These are phyloP conservation scores for Callyntrura guangdongensis DNA, from an alignment of 2,888 invertebrate species.

Conservation along the genomic window DNA sequence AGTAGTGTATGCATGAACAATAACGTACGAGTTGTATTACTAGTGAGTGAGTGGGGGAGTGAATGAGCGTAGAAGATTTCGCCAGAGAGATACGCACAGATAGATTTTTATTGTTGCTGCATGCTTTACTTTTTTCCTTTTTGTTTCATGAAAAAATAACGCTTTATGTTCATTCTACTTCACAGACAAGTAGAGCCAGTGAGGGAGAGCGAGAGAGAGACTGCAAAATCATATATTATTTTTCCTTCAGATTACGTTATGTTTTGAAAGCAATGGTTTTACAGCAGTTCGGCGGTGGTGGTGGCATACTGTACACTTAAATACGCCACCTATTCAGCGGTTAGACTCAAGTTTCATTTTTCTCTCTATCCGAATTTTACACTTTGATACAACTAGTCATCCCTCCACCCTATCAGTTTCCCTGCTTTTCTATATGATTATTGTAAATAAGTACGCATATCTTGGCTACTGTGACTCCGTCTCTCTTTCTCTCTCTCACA, in stretches of 20 bases:
- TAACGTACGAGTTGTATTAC: not conserved
- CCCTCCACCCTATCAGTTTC: slow-evolving; percentile 35
- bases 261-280: not conserved
- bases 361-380: not conserved
- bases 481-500: not conserved
- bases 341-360: slow-evolving; percentile 1
- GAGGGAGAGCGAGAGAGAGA: not conserved
- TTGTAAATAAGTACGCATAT: slow-evolving; percentile 16
- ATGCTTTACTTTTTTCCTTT: not conserved
- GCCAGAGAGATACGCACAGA: slow-evolving; percentile 21
- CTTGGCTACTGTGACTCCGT: not conserved
- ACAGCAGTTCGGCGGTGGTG: not conserved
- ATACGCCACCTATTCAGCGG: not conserved
- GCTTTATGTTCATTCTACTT: not conserved
- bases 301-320: slow-evolving; percentile 15
- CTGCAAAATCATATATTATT: slow-evolving; percentile 20
- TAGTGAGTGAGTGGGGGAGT: not conserved
- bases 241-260: slow-evolving; percentile 1
- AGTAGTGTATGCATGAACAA: slow-evolving; percentile 33
- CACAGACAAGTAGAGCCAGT: not conserved
- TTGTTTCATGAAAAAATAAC: slow-evolving; percentile 22
- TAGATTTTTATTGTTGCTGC: slow-evolving; percentile 30
- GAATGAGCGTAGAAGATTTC: slow-evolving; percentile 24
- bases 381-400: not conserved
- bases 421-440: slow-evolving; percentile 37